Evolutionary conservation across 2,113 vertebrate species (phyloP), one percentile per base, ranked within the genome.

Genomic region (Psettodes erumei): DNA sequence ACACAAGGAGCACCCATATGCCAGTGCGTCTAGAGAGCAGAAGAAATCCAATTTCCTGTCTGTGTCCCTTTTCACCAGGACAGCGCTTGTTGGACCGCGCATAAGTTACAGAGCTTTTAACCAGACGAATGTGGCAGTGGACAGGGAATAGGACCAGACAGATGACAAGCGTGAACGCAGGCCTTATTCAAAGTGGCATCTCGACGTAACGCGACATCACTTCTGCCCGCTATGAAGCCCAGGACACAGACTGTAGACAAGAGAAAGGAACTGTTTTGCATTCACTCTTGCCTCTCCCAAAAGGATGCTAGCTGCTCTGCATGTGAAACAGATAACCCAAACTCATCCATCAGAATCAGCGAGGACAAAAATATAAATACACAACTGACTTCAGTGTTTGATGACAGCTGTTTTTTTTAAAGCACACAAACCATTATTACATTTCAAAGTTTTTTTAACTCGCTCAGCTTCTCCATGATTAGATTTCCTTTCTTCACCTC

Each of bases 21-120:
- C 48, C 45, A 30, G 43, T 53, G 16, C 18, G n/a, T 82, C 68
- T 33, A 43, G 72, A 79, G 45, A 54, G 77, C 32, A 58, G 30
- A 63, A 68, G 54, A 84, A 89, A 88, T 90, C 75, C 68, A 77
- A 89, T 90, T 88, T 92, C 81, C 69, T 67, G 62, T 83, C 63
- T 55, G 28, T 63, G 75, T 81, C 71, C 53, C 56, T 61, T 85
- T 84, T 76, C 75, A 63, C 56, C 63, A 59, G 71, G 66, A 84
- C 74, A 58, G 30, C 7, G 19, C 43, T 67, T 71, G 76, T 66
- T 77, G 71, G 42, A 65, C 54, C 23, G 23, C 1, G 47, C 35
- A 54, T 43, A 75, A 47, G 23, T 71, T 53, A 38, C 56, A 67
- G 68, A 71, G 40, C 70, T 85, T 86, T 80, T 73, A 62, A 19